Evolutionary conservation across 2,113 vertebrate genomes (phyloP).

Genomic region (Peromyscus polionotus): DNA sequence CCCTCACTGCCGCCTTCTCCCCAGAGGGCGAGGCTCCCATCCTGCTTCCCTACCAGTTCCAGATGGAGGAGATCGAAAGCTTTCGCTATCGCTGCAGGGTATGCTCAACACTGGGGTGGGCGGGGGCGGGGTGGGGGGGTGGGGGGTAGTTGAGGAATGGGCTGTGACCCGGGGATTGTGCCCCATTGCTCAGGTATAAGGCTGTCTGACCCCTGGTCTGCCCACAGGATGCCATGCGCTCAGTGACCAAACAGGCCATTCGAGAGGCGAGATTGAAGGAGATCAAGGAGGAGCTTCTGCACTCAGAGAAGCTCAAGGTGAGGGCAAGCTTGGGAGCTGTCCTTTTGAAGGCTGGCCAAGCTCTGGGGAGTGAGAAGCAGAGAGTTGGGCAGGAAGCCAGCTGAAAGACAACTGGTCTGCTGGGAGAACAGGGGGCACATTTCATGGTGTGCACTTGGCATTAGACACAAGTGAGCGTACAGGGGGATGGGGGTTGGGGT

Average conservation of each 20-base stretch:
- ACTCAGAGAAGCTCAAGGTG: slow-evolving; percentile 96
- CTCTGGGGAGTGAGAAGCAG: neutral
- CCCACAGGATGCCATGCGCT: slow-evolving; percentile 95
- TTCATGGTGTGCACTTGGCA: neutral
- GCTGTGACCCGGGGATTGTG: neutral
- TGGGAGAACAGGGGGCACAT: neutral
- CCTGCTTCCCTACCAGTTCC: slow-evolving; percentile 92
- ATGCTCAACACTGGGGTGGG: slow-evolving; percentile 36
- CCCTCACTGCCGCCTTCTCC: neutral
- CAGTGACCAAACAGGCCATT: slow-evolving; percentile 95
- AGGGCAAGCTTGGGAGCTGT: neutral
- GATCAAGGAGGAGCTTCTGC: slow-evolving; percentile 96
- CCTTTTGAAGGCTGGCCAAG: neutral
- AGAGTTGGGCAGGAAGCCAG: neutral
- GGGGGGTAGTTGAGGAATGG: no score
- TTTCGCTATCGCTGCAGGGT: slow-evolving; percentile 96
- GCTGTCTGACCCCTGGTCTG: neutral
- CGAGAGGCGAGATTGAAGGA: slow-evolving; percentile 95
- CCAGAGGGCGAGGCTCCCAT: slow-evolving; percentile 85
- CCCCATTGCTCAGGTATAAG: neutral
- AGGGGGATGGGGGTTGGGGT: accelerated
- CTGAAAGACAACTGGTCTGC: neutral
- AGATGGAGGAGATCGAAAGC: slow-evolving; percentile 94
- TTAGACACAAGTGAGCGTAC: neutral
- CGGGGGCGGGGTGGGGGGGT: accelerated